These are phyloP conservation scores for Haliclona indistincta DNA, from an alignment of 37 sponge, comb jelly and placozoan species.

Conservation along the genomic window DNA sequence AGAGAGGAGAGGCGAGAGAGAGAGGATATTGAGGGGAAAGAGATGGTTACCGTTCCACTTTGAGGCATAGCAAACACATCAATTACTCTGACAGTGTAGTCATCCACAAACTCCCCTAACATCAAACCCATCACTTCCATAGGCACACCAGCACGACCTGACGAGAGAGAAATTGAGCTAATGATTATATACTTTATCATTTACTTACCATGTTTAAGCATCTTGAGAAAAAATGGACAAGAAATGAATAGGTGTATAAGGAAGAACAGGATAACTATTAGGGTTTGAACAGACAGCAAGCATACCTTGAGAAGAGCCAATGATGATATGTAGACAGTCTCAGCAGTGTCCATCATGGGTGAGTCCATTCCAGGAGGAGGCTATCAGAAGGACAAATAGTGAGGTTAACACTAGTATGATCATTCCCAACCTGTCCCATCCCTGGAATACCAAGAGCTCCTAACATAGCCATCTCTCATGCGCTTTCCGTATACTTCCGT, in stretches of 20 bases:
- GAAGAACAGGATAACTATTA: background rate
- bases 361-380: constrained; percentile 66
- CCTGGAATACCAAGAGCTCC: constrained; percentile 77
- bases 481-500: no score
- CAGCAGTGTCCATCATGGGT: constrained; percentile 95
- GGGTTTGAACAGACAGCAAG: background rate
- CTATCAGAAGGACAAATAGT: constrained; percentile 9
- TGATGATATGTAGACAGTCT: constrained; percentile 98
- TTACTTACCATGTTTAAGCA: constrained; percentile 29
- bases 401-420: background rate
- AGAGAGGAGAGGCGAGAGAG: background rate
- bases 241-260: background rate
- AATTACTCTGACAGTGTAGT: constrained; percentile 98
- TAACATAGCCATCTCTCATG: constrained; percentile 60
- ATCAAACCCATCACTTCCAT: constrained; percentile 99
- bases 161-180: no score
- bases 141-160: constrained; percentile 98
- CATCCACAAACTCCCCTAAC: constrained; percentile 99
- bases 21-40: no score
- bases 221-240: constrained; percentile 10
- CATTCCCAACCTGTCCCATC: constrained; percentile 73
- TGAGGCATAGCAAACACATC: constrained; percentile 99
- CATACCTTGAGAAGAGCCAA: constrained; percentile 93
- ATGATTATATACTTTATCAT: no score
- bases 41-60: constrained; percentile 92